Base-by-base conservation (phyloP, 2,888 invertebrate species). In the Baronia brevicornis region DNA sequence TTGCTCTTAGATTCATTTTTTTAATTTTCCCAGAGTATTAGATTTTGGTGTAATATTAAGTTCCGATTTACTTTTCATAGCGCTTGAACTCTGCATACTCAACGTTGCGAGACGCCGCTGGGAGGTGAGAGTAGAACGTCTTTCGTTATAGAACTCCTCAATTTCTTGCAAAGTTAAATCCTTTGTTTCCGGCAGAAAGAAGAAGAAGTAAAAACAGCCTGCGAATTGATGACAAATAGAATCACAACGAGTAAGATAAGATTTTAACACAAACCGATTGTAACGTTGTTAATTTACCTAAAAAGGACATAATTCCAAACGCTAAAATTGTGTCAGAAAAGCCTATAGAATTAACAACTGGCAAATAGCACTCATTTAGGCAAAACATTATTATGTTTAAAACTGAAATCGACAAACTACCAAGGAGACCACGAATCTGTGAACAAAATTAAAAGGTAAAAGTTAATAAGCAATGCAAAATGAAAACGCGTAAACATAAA, bases 81-180 rank as follows among this genome's bases (percentile, higher is more conserved):
- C 14, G 3, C 42, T 43, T 10, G 25, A 37, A 22, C 38, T 52
- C 3, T 38, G 12, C 2, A 27, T 19, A 9, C 10, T 30, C 17
- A 53, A 34, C 0, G 58, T 54, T 13, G 46, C 39, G 1, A 63
- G 39, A 13, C 44, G 52, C 7, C 67, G 57, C 53, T 45, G 72
- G 29, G 71, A 65, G 2, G 70, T 66, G 4, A 88, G 51, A 1
- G 75, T 69, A 5, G 77, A 57, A 1, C 75, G 79, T 4, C 84
- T 65, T 0, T 85, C 85, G 4, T 86, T 87, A 48, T 86, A 89
- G 44, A 87, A 88, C 46, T 90, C 89, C 60, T 90, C 90, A 25
- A 90, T 90, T 54, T 90, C 89, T 60, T 88, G 88, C 1, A 90
- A 68, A 0, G 88, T 82, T 44, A 86, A 78, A 5, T 80, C 86